Evolutionary conservation across 2,113 vertebrate genomes (phyloP), one percentile per base, ranked within the genome.

Genomic region (Hippopotamus amphibius): DNA sequence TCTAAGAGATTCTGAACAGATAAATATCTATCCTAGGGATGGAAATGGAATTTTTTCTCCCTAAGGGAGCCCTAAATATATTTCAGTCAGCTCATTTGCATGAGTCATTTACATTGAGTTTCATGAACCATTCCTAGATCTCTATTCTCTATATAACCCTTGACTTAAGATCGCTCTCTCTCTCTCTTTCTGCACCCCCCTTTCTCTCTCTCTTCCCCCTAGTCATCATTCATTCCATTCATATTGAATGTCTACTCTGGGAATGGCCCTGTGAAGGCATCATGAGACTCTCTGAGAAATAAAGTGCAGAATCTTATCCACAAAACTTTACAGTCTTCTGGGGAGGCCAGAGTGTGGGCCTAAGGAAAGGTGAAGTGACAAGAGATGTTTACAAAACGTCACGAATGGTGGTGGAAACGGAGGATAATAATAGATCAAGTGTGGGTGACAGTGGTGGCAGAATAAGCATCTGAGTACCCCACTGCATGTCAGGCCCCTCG

Each of bases 31-130:
- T 93, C 65, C 50, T 90, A 80, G 50, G 46, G 50, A 71, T 92
- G 53, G 41, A 95, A 92, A 97, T 97, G 72, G 37, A 96, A 95
- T 37, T 82, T 46, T 57, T 37, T 4, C 14, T 50, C 68, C 79
- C 26, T 37, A 80, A 91, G 93, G 86, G 69, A 95, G 24, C 59
- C 33, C 21, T 96, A 88, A 96, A 96, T 97, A 80, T 88, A 80
- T 89, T 96, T 97, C 85, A 79, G 37, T 89, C 24, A 26, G 30
- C 26, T 97, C 65, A 97, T 97, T 97, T 97, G 41, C 63, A 95
- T 95, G 69, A 96, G 48, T 53, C 86, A 97, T 94, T 97, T 96
- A 83, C 83, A 96, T 77, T 87, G 90, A 96, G 94, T 97, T 96
- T 80, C 80, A 96, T 72, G 68, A 96, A 71, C 59, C 76, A 81